phyloP scores from a whole-genome alignment of 2,113 vertebrate genomes.

The Paradoxurus hermaphroditus region DNA sequence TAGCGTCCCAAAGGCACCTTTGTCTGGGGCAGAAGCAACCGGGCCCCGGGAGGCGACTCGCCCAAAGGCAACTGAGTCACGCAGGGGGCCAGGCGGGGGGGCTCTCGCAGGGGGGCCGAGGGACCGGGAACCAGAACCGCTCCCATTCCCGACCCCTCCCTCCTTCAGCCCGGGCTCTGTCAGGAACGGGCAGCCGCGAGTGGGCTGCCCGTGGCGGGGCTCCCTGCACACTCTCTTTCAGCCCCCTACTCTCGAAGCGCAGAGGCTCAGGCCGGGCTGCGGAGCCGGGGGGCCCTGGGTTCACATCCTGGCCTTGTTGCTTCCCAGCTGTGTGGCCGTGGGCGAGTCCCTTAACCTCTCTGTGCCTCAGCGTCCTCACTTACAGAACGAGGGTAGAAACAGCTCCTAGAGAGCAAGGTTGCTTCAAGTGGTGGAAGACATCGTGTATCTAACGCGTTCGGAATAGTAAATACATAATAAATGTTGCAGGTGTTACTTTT shows the following conservation, averaged over 20 bases:
- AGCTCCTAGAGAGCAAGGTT: background rate
- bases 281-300: background rate
- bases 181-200: background rate
- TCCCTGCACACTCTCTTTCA: background rate
- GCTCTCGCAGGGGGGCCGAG: background rate
- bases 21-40: constrained; percentile 13
- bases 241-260: background rate
- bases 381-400: background rate
- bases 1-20: constrained; percentile 50
- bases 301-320: background rate
- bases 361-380: background rate
- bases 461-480: background rate
- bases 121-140: background rate
- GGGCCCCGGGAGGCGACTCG: background rate
- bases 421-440: background rate
- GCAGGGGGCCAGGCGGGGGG: background rate
- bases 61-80: background rate
- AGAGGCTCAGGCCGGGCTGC: background rate
- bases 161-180: background rate
- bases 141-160: background rate
- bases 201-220: no score
- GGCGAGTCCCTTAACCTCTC: background rate
- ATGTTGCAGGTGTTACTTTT: background rate
- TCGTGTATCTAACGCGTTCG: background rate
- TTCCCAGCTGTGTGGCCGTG: background rate